phyloP scores from a whole-genome alignment of 1,140 invertebrate species.

The Thalassaphorura encarpata region DNA sequence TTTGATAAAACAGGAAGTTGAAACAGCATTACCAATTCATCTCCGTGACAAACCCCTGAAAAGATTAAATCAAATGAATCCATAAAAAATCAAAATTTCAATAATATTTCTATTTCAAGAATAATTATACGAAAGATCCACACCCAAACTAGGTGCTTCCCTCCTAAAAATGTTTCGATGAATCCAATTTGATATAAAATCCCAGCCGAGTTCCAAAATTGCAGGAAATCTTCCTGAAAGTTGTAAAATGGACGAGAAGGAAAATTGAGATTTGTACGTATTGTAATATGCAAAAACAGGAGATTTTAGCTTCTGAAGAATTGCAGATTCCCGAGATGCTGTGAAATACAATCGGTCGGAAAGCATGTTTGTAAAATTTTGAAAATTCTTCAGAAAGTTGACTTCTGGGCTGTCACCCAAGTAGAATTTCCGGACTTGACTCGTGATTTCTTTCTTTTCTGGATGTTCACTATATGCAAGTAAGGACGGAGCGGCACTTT shows the following conservation, averaged over 20 bases:
- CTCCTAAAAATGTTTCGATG: neutral
- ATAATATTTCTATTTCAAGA: neutral
- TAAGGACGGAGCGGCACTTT: neutral
- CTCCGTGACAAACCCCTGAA: neutral
- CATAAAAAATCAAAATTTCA: neutral
- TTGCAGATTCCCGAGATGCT: slow-evolving; percentile 10
- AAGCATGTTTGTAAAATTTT: slow-evolving; percentile 16
- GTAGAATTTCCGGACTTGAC: slow-evolving; percentile 12
- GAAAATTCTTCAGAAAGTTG: neutral
- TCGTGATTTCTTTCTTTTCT: slow-evolving; percentile 10
- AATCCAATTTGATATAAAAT: neutral
- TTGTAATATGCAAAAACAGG: slow-evolving; percentile 16
- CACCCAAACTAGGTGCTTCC: neutral
- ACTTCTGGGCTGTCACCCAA: neutral
- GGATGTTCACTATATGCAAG: neutral
- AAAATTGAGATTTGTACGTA: slow-evolving; percentile 7
- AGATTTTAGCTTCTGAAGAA: slow-evolving; percentile 11
- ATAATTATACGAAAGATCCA: no score
- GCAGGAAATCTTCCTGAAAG: slow-evolving; percentile 12
- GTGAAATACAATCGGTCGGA: slow-evolving; percentile 21
- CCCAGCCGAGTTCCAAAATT: slow-evolving; percentile 6
- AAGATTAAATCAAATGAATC: neutral
- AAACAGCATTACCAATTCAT: slow-evolving; percentile 8
- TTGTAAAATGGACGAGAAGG: slow-evolving; percentile 1
- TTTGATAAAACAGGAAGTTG: neutral